phyloP scores from a whole-genome alignment of 2,113 vertebrate genomes.

The Todiramphus chloris region DNA sequence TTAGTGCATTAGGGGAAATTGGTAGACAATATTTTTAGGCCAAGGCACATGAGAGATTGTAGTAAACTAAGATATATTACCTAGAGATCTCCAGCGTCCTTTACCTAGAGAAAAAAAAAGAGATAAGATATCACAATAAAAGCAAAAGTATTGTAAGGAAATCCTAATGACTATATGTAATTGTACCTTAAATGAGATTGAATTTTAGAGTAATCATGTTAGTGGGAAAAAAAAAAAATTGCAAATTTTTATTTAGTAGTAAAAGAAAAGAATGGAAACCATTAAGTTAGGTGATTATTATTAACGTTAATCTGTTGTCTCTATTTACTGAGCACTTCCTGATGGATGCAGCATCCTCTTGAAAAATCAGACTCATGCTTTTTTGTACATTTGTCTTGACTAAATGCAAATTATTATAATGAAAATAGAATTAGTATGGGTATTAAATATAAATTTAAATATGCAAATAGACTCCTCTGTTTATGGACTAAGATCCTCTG shows the following conservation, averaged over 20 bases:
- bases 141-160: slow-evolving; percentile 4
- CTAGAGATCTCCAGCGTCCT: not conserved
- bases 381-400: not conserved
- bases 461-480: not conserved
- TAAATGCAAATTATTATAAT: not conserved
- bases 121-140: slow-evolving; percentile 58
- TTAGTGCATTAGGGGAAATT: slow-evolving; percentile 52
- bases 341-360: not conserved
- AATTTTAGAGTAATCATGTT: not conserved
- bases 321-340: not conserved
- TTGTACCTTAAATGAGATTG: not conserved
- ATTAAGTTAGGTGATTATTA: not conserved
- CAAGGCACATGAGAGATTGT: not conserved
- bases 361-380: not conserved
- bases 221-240: not conserved
- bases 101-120: slow-evolving; percentile 16
- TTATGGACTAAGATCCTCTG: not conserved
- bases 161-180: not conserved
- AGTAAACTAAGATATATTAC: slow-evolving; percentile 39
- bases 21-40: slow-evolving; percentile 17
- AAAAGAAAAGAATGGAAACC: not conserved
- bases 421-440: not conserved
- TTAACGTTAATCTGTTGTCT: not conserved
- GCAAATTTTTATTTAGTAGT: slow-evolving; percentile 16
- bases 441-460: not conserved